These are phyloP conservation scores for Cryptoleucopteryx plumbea DNA, from an alignment of 2,113 vertebrate genomes.

Conservation along the genomic window DNA sequence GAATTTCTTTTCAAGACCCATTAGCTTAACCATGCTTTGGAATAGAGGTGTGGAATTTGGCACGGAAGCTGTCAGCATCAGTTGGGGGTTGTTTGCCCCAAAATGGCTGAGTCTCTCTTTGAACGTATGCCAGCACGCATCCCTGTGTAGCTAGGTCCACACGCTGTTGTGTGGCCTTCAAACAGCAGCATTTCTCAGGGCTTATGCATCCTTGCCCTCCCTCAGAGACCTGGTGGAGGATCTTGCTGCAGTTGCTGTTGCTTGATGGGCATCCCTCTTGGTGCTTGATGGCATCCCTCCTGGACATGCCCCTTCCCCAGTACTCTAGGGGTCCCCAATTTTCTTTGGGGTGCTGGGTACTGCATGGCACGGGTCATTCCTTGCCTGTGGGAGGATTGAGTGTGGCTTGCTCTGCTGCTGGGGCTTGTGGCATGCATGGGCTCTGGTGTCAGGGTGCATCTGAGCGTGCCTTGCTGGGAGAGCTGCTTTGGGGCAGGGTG, in stretches of 20 bases:
- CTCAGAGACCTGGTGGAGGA: neutral
- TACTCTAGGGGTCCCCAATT: neutral
- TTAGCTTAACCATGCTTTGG: neutral
- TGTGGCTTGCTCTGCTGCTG: neutral
- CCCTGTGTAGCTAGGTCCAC: neutral
- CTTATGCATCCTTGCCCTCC: neutral
- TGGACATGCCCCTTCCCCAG: neutral
- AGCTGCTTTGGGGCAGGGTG: neutral
- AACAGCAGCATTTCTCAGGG: neutral
- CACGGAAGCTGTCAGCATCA: neutral
- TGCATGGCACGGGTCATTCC: neutral
- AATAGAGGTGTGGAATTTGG: neutral
- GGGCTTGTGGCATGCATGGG: accelerated
- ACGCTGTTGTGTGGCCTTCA: neutral
- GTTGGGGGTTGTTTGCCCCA: neutral
- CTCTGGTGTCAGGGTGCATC: neutral
- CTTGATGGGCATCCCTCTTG: neutral
- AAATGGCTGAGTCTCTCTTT: neutral
- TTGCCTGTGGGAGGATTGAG: neutral
- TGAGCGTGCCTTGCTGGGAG: neutral
- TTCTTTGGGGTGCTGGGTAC: neutral
- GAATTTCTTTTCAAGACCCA: conserved; percentile 3
- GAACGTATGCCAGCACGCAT: neutral
- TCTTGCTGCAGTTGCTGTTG: neutral
- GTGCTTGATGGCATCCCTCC: neutral